These are phyloP conservation scores for Nezara viridula DNA, from an alignment of 2,888 invertebrate genomes.

Conservation along the genomic window DNA sequence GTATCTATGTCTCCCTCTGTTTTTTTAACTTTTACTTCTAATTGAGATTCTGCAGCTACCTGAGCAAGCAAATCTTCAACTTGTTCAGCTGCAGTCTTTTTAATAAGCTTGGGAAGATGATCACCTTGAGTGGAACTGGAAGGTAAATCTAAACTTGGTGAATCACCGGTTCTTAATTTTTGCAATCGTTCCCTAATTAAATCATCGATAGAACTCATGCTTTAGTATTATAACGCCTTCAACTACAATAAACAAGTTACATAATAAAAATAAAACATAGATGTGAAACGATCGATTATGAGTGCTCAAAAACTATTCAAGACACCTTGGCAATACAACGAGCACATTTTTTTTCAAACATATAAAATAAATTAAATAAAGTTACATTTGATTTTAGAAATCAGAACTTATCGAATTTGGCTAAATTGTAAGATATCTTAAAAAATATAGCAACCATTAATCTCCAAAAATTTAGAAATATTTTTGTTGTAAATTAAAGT, in stretches of 20 bases:
- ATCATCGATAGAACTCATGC: slow-evolving; percentile 60
- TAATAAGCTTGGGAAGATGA: not conserved
- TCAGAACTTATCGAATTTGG: no score
- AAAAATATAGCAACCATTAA: no score
- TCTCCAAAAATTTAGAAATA: no score
- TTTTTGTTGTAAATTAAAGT: no score
- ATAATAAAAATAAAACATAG: not conserved
- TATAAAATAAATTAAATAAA: not conserved
- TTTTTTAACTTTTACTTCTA: slow-evolving; percentile 56
- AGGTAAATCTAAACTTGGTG: not conserved
- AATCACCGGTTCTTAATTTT: slow-evolving; percentile 57
- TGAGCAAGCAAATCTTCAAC: slow-evolving; percentile 61
- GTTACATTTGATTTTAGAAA: no score
- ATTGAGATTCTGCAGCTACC: slow-evolving; percentile 57
- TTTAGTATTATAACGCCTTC: not conserved
- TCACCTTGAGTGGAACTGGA: slow-evolving; percentile 3
- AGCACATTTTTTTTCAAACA: not conserved
- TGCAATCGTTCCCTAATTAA: slow-evolving; percentile 57
- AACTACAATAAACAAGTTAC: not conserved
- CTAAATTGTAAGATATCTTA: no score
- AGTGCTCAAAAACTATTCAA: not conserved
- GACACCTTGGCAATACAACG: not conserved
- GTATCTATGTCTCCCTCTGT: slow-evolving; percentile 59
- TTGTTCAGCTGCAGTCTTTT: slow-evolving; percentile 59
- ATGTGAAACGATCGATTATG: not conserved